Base-by-base conservation (phyloP, 2,113 vertebrate genomes). In the Ivindomyrus marchei region DNA sequence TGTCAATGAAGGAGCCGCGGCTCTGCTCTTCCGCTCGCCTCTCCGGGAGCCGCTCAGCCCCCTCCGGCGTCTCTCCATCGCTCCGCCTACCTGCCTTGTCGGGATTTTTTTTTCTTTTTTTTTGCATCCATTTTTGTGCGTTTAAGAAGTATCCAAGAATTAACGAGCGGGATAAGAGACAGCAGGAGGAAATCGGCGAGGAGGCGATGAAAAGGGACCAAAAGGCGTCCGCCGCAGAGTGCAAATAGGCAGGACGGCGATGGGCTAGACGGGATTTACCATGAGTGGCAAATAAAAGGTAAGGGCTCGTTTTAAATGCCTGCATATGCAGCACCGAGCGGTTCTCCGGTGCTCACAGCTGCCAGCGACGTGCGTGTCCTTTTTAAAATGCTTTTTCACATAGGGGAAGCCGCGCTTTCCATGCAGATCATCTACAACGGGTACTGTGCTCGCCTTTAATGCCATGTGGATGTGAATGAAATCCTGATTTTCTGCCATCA, bases 281-380 rank as follows among this genome's bases (percentile, higher is more conserved):
- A 93, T 94, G 94, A 93, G 88, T 86, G 90, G 93, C 89, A 93
- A 89, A 70, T 95, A 90, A 92, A 93, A 92, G 91, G 93, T 90
- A 92, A 91, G 70, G 42, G 77, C 89, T 90, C 74, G 77, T 86
- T 85, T 39, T 46, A 88, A 56, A 62, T 52, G 66, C 56, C 42
- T 74, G 46, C 58, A 52, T 91, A 89, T 91, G 85, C 89, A 91
- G 88, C 83, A 84, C 90, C 74, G 91, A 83, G 89, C 87, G 88
- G 80, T 80, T 87, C 49, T 88, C 77, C 56, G 62, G 86, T 62
- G 85, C 62, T 85, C 39, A 62, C 88, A 89, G 87, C 50, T 90
- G 46, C 77, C 36, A 36, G 36, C 74, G 39, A 83, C 77, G 36
- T 39, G 74, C 74, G 6, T 39, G 27, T 36, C 74, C 74, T 80